phyloP scores from a whole-genome alignment of 2,113 vertebrate species.

The Verasper variegatus region DNA sequence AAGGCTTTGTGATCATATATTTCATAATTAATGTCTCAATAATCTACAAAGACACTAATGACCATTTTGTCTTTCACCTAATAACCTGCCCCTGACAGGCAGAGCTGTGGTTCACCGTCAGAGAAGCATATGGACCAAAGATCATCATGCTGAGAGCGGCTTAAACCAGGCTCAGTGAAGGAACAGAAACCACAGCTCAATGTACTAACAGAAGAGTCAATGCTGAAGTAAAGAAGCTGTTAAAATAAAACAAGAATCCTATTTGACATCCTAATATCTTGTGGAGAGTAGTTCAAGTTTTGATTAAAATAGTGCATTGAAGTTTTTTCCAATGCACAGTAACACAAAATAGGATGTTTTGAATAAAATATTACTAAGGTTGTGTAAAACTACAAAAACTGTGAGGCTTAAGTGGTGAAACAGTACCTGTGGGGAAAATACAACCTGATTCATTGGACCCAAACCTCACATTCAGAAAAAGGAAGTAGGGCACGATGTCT shows the following conservation, averaged over 20 bases:
- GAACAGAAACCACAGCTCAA: neutral
- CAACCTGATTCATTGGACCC: neutral
- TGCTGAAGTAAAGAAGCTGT: neutral
- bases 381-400: too few relatives aligned
- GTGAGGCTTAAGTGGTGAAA: neutral
- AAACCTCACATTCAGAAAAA: conserved; percentile 17
- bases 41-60: neutral
- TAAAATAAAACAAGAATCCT: too few relatives aligned
- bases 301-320: too few relatives aligned
- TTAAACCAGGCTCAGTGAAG: neutral
- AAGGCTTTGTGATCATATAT: neutral
- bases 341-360: too few relatives aligned
- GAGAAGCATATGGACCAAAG: conserved; percentile 16
- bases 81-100: neutral
- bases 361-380: too few relatives aligned
- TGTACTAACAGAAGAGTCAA: neutral
- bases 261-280: too few relatives aligned
- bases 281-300: too few relatives aligned
- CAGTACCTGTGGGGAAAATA: neutral
- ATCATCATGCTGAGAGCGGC: conserved; percentile 10
- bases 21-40: neutral
- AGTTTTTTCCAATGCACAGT: too few relatives aligned
- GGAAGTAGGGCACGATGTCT: conserved; percentile 14
- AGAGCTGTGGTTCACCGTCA: neutral
- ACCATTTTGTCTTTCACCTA: neutral